These are phyloP conservation scores for Circaetus cinerascens DNA, from an alignment of 2,113 vertebrate genomes.

Conservation along the genomic window DNA sequence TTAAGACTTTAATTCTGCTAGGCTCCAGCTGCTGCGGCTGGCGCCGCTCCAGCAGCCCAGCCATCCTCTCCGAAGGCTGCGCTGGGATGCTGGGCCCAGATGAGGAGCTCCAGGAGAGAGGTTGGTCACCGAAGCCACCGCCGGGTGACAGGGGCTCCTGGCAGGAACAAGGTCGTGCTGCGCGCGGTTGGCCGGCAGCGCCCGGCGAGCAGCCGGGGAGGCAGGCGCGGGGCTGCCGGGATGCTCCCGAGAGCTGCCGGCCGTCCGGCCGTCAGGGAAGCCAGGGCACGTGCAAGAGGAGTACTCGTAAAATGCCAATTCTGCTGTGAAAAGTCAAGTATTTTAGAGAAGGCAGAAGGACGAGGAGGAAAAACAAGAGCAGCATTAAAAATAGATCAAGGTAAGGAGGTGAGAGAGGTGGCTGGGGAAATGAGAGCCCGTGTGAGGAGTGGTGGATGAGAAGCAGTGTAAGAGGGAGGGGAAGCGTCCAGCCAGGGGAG, in stretches of 20 bases:
- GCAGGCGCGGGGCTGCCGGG: neutral
- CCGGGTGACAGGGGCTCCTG: neutral
- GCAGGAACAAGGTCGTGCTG: neutral
- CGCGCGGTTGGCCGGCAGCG: accelerated
- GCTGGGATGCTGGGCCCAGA: neutral
- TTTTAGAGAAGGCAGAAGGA: neutral
- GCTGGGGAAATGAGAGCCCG: neutral
- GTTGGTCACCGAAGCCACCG: neutral
- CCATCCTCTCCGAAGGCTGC: neutral
- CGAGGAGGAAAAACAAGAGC: neutral
- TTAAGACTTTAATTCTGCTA: constrained; percentile 56
- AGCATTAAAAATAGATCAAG: neutral
- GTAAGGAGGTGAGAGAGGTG: neutral
- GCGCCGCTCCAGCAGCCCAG: neutral
- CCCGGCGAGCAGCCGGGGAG: neutral
- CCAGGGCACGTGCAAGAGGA: neutral
- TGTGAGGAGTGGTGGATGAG: neutral
- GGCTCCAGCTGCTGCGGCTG: constrained; percentile 27
- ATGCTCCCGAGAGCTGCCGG: neutral
- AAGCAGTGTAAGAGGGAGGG: neutral
- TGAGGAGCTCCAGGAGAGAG: neutral
- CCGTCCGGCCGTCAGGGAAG: accelerated
- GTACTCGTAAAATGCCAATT: neutral
- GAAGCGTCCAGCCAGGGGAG: neutral
- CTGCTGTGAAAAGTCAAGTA: neutral